phyloP scores from a whole-genome alignment of 2,113 vertebrate species.

The Callorhinus ursinus region DNA sequence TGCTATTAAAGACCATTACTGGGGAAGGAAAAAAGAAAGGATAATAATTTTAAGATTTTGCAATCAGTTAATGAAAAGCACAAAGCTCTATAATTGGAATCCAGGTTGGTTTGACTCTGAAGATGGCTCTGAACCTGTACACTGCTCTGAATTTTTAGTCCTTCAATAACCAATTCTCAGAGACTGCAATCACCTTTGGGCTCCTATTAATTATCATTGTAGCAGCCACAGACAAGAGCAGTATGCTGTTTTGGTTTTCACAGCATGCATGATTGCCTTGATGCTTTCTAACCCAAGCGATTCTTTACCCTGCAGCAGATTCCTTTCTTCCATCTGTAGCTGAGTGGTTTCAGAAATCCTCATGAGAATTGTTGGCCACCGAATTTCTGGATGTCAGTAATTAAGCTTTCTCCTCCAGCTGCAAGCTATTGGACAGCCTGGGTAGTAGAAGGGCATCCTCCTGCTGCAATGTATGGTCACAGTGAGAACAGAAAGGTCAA shows the following conservation, averaged over 20 bases:
- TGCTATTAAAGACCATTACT: slow-evolving; percentile 8
- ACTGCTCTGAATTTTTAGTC: slow-evolving; percentile 28
- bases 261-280: slow-evolving; percentile 40
- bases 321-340: slow-evolving; percentile 51
- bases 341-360: slow-evolving; percentile 35
- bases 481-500: slow-evolving; percentile 12
- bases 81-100: slow-evolving; percentile 14
- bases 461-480: background rate
- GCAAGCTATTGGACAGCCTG: background rate
- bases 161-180: slow-evolving; percentile 68
- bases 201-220: slow-evolving; percentile 71
- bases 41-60: slow-evolving; percentile 22
- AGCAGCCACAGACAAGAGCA: slow-evolving; percentile 59
- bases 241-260: background rate
- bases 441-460: background rate
- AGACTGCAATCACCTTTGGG: slow-evolving; percentile 52
- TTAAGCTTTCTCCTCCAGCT: slow-evolving; percentile 52
- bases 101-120: background rate
- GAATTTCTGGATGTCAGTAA: slow-evolving; percentile 60
- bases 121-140: background rate
- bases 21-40: background rate
- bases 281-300: slow-evolving; percentile 59
- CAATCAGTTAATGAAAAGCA: slow-evolving; percentile 25
- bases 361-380: background rate
- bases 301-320: slow-evolving; percentile 33